Base-by-base conservation (phyloP, 1,140 invertebrate genomes). In the Sinonovacula constricta region DNA sequence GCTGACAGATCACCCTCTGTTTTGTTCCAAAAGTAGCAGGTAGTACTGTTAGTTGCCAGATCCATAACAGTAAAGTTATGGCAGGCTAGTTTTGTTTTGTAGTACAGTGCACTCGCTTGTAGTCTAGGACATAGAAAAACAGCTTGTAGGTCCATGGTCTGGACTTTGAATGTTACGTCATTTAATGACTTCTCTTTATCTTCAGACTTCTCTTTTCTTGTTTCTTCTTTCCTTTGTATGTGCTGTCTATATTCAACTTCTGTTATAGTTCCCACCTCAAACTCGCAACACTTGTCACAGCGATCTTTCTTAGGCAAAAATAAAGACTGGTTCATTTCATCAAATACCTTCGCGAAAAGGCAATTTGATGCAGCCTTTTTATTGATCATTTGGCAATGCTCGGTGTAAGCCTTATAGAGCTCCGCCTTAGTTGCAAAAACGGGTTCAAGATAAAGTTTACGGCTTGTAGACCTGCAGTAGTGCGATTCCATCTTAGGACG, bases 31-130 rank as follows among this genome's bases (percentile, higher is more conserved):
- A 24, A 12, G 54, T 12, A 57, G 54, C 54, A 57, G 7, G 10
- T 15, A 14, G 24, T 26, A 24, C 54, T 12, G 7, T 57, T 57
- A 12, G 12, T 15, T 7, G 54, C 12, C 24, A 24, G 12, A 7
- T 62, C 28, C 7, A 62, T 14, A 12, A 62, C 31, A 5, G 59
- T 62, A 22, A 62, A 62, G 33, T 62, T 62, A 34, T 62, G 59
- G 31, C 59, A 62, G 5, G 59, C 59, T 5, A 62, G 22, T 22
- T 62, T 62, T 14, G 59, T 62, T 15, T 62, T 28, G 33, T 62
- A 62, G 24, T 62, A 62, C 4, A 62, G 59, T 12, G 59, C 59
- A 7, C 59, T 62, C 3, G 28, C 59, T 62, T 62, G 24, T 31
- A 62, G 12, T 24, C 33, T 62, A 5, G 59, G 59, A 30, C 12